Evolutionary conservation across 2,113 vertebrate genomes (phyloP).

Genomic region (Ornithorhynchus anatinus): DNA sequence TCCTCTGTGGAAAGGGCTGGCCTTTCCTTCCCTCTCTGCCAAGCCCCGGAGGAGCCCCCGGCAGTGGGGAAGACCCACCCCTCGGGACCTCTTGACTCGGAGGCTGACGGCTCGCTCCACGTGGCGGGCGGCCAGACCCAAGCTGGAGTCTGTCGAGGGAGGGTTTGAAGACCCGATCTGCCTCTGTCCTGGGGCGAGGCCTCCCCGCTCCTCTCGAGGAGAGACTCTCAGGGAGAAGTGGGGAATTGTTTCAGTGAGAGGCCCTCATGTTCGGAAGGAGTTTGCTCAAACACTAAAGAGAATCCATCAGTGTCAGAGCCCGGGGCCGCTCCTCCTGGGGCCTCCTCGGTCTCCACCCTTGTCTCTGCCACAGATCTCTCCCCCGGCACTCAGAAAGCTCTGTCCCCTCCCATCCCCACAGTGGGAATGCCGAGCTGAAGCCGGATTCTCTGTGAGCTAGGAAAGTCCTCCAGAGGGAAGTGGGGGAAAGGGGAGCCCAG

Average conservation of each 20-base stretch:
- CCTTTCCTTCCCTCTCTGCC: too few species aligned
- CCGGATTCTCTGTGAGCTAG: too few species aligned
- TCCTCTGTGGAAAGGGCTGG: too few species aligned
- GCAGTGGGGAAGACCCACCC: too few species aligned
- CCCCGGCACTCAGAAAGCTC: too few species aligned
- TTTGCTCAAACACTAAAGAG: neutral
- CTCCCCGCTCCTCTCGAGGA: neutral
- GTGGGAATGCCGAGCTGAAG: too few species aligned
- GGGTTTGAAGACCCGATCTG: neutral
- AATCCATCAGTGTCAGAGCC: neutral
- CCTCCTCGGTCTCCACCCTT: neutral
- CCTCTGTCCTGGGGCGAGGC: neutral
- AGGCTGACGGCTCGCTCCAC: neutral
- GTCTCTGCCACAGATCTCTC: neutral
- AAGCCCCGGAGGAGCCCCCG: too few species aligned
- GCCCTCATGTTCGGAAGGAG: neutral
- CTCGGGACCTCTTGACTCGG: too few species aligned
- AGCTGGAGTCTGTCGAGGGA: neutral
- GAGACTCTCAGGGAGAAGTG: neutral
- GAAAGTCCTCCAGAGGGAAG: too few species aligned
- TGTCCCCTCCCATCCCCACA: neutral
- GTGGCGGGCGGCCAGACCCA: neutral
- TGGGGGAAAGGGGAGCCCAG: too few species aligned
- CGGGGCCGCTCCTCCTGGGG: neutral
- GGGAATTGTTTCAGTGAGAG: neutral